Base-by-base conservation (phyloP, 2,888 invertebrate species). In the Lucinisca nassula region DNA sequence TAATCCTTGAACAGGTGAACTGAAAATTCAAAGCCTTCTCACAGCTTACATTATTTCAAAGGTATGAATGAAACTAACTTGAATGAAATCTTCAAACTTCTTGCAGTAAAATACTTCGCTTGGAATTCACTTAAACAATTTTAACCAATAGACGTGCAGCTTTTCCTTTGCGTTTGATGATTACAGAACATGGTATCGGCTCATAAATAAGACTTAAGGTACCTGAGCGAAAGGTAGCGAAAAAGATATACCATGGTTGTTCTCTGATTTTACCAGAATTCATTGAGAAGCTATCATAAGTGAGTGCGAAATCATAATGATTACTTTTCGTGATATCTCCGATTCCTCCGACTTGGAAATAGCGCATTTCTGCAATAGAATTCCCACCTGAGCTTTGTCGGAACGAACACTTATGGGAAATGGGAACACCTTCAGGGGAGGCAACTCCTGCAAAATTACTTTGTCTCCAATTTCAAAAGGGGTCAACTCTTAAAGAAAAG, bases 131-230 rank as follows among this genome's bases (percentile, higher is more conserved):
- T 75, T 73, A 27, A 38, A 21, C 17, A 82, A 38, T 82, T n/a
- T 86, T 83, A 70, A 82, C 89, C 89, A 89, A 89, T 89, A 86
- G 70, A 24, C 51, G 78, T 51, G 70, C 35, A 55, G 80, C 77
- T 81, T 58, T 61, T 30, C 10, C 27, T 27, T n/a, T 30, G 27
- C 61, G 67, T 67, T 67, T 35, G 67, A 67, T 27, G 61, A 67
- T 35, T 67, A 21, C 21, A 21, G 61, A 10, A 30, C 61, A 27
- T 61, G 14, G 30, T 27, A 61, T 67, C 35, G 21, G 67, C 32
- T 10, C 67, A 67, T 67, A 67, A 67, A 67, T 32, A 67, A 32
- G 17, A 58, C 21, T 35, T 67, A 10, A 67, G 35, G 35, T 35
- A 67, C 35, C 35, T 67, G 67, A 67, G 35, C 67, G 67, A 67